A percentile compares a stretch with the other conserved stretches of the same genome.
Conservation (phyloP, 2,888 invertebrate species). For the Biston stratarius region DNA sequence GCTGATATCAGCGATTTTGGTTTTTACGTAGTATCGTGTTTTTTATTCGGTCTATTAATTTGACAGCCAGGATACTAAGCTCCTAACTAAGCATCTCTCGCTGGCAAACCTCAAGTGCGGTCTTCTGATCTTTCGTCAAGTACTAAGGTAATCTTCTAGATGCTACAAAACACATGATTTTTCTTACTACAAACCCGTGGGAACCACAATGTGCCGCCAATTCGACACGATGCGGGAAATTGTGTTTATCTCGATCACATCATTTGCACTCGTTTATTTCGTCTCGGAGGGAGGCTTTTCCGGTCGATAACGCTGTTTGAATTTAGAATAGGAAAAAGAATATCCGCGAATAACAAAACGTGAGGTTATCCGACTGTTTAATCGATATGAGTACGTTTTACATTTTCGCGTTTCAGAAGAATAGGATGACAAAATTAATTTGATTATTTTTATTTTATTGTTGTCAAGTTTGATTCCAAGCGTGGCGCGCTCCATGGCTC, state of each 20-base stretch:
- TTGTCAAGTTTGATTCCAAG: too few species aligned
- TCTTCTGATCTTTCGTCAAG: too few species aligned
- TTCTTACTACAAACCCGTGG: slow-evolving; percentile 48
- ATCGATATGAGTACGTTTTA: too few species aligned
- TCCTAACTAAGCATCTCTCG: too few species aligned
- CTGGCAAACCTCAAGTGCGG: too few species aligned
- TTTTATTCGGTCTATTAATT: too few species aligned
- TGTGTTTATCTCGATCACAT: slow-evolving; percentile 64
- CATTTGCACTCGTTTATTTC: slow-evolving; percentile 58
- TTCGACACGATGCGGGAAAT: slow-evolving; percentile 59
- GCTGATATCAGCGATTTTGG: too few species aligned
- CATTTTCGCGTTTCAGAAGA: background rate
- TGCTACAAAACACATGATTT: slow-evolving; percentile 5
- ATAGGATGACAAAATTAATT: background rate
- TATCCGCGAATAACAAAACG: slow-evolving; percentile 21
- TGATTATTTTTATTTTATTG: too few species aligned
- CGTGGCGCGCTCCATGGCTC: too few species aligned
- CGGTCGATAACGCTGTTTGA: slow-evolving; percentile 45
- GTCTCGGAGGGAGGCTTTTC: slow-evolving; percentile 46
- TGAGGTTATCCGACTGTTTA: background rate
- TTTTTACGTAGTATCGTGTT: too few species aligned
- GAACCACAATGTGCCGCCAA: slow-evolving; percentile 55
- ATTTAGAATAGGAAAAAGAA: slow-evolving; percentile 34
- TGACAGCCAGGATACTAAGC: too few species aligned
- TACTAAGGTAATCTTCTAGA: background rate